These are phyloP conservation scores for Pollenia amentaria DNA, from an alignment of 2,888 invertebrate species.

Conservation along the genomic window DNA sequence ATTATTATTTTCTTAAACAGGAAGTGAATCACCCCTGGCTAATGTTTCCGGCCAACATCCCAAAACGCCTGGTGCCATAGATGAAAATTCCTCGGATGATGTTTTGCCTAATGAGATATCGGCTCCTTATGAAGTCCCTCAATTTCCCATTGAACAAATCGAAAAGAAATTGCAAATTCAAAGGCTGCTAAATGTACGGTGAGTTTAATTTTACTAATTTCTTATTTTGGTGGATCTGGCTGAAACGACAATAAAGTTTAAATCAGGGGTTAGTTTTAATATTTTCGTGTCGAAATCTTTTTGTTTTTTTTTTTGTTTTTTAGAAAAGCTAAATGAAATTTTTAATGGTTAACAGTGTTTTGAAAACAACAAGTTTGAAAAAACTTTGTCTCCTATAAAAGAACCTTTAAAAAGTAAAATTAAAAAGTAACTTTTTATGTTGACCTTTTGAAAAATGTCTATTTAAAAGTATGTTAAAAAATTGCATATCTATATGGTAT, in stretches of 20 bases:
- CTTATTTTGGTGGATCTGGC: not conserved
- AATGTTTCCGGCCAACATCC: constrained; percentile 41
- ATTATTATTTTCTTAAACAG: constrained; percentile 76
- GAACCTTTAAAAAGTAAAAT: too few species aligned
- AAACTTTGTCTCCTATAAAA: too few species aligned
- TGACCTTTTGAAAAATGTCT: too few species aligned
- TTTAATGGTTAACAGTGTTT: too few species aligned
- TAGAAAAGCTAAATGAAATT: too few species aligned
- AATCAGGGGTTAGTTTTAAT: too few species aligned
- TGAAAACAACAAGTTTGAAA: too few species aligned
- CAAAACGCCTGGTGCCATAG: constrained; percentile 69
- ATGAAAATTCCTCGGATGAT: constrained; percentile 75
- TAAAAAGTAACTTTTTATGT: too few species aligned
- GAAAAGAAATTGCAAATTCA: constrained; percentile 96
- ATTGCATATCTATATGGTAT: too few species aligned
- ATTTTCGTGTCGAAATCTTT: too few species aligned
- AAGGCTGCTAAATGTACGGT: constrained; percentile 94
- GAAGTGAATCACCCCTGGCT: constrained; percentile 77
- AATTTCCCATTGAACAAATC: constrained; percentile 98
- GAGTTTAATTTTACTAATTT: constrained; percentile 83
- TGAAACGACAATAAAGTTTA: not conserved
- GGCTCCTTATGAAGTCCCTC: constrained; percentile 98
- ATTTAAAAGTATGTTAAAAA: too few species aligned
- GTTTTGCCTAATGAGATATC: constrained; percentile 91
- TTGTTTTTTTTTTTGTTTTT: too few species aligned